These are phyloP conservation scores for Ectropis crepuscularia DNA, from an alignment of 2,888 invertebrate genomes.

Conservation along the genomic window DNA sequence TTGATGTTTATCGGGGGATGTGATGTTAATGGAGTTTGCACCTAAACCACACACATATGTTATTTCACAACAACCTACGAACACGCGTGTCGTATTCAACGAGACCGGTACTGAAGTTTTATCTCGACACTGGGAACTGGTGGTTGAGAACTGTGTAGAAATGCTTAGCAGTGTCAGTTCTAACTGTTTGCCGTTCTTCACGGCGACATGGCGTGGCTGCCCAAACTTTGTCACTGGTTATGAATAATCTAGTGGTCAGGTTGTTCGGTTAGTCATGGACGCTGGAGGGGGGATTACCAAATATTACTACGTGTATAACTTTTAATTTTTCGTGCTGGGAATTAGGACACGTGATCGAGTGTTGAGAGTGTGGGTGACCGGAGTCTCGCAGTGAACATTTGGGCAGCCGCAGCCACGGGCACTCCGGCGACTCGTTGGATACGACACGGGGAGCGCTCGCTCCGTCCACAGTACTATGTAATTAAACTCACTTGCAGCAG, in stretches of 20 bases:
- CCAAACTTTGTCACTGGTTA: constrained; percentile 34
- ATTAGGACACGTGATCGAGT: not conserved
- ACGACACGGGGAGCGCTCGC: constrained; percentile 49
- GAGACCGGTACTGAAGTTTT: constrained; percentile 6
- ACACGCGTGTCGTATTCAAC: constrained; percentile 53
- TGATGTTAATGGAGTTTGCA: constrained; percentile 14
- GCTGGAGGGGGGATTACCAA: not conserved
- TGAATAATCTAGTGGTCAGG: no score
- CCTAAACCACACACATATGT: constrained; percentile 27
- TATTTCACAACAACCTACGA: constrained; percentile 31
- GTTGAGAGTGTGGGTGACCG: not conserved
- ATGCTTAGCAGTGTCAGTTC: not conserved
- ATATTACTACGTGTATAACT: not conserved
- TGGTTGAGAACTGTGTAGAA: not conserved
- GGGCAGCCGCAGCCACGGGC: constrained; percentile 19
- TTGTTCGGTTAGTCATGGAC: no score
- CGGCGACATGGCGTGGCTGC: constrained; percentile 12
- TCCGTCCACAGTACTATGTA: constrained; percentile 53
- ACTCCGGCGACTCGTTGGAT: constrained; percentile 48
- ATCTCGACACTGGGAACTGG: not conserved
- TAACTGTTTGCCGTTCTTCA: no score
- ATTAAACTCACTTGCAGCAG: constrained; percentile 81
- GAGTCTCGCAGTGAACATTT: constrained; percentile 12
- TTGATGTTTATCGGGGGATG: constrained; percentile 6
- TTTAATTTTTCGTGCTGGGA: not conserved